Conservation (phyloP, 2,797 vertebrate genomes). For the Aplochiton taeniatus region DNA sequence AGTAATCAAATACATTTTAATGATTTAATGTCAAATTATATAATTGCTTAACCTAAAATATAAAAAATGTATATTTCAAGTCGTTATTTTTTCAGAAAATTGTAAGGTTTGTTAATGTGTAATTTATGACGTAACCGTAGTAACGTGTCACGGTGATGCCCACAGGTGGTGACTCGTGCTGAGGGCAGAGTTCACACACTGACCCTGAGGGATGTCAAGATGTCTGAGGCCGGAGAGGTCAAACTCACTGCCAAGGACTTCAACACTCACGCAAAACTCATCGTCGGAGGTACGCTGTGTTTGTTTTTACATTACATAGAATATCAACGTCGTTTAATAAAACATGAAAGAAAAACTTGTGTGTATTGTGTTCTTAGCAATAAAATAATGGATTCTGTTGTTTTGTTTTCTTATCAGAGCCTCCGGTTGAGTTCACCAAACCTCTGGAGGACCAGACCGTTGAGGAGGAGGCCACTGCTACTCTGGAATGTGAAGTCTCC, state of each 20-base stretch:
- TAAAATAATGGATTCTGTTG: not conserved
- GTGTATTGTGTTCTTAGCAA: not conserved
- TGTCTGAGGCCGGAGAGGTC: slow-evolving; percentile 89
- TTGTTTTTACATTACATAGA: not conserved
- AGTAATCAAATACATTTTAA: too few species aligned
- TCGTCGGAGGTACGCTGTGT: slow-evolving; percentile 81
- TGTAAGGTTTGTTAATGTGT: too few species aligned
- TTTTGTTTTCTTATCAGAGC: slow-evolving; percentile 73
- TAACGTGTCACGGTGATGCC: slow-evolving; percentile 14
- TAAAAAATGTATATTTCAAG: too few species aligned
- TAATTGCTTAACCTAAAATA: too few species aligned
- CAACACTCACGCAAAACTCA: slow-evolving; percentile 88
- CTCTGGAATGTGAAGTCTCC: slow-evolving; percentile 93
- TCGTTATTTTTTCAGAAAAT: too few species aligned
- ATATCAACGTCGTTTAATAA: not conserved
- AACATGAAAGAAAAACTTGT: too few species aligned
- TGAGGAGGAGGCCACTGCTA: slow-evolving; percentile 91
- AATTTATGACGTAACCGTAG: too few species aligned
- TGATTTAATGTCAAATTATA: too few species aligned
- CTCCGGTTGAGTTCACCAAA: slow-evolving; percentile 91
- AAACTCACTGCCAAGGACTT: slow-evolving; percentile 91
- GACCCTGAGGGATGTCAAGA: slow-evolving; percentile 86
- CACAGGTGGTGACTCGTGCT: slow-evolving; percentile 87
- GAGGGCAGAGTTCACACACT: slow-evolving; percentile 87
- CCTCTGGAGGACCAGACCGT: slow-evolving; percentile 96